These are phyloP conservation scores for Pterobdella sp. DNA, from an alignment of 2,888 invertebrate genomes.

Conservation along the genomic window DNA sequence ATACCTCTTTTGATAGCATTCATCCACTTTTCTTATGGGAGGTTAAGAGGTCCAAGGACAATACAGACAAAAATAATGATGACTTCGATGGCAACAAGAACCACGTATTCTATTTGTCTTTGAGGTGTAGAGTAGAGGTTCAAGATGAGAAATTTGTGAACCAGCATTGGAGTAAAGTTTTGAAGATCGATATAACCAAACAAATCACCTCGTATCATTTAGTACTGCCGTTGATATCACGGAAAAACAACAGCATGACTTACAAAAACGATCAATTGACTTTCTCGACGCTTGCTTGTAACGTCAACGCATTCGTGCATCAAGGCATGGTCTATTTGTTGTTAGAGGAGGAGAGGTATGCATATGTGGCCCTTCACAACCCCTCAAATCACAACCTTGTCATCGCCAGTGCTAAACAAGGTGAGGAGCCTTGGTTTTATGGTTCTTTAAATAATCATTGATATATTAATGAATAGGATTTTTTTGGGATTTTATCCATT, in stretches of 20 bases:
- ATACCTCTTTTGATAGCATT: neutral
- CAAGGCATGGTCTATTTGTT: slow-evolving; percentile 32
- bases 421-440: too few species aligned
- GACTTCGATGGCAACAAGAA: neutral
- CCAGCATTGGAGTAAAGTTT: neutral
- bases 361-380: slow-evolving; percentile 61
- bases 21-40: slow-evolving; percentile 30
- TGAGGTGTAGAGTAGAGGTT: slow-evolving; percentile 2
- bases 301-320: slow-evolving; percentile 26
- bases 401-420: slow-evolving; percentile 47
- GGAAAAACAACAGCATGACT: neutral
- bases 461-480: too few species aligned
- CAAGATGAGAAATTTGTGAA: neutral
- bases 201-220: neutral
- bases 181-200: neutral
- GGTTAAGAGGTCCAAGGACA: neutral
- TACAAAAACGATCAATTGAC: neutral
- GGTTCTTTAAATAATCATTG: too few species aligned
- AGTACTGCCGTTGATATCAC: neutral
- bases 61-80: neutral
- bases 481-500: too few species aligned
- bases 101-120: neutral
- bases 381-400: slow-evolving; percentile 55
- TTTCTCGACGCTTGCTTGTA: slow-evolving; percentile 24
- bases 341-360: slow-evolving; percentile 29